These are phyloP conservation scores for Dasysyrphus albostriatus DNA, from an alignment of 2,888 invertebrate genomes.

Conservation along the genomic window DNA sequence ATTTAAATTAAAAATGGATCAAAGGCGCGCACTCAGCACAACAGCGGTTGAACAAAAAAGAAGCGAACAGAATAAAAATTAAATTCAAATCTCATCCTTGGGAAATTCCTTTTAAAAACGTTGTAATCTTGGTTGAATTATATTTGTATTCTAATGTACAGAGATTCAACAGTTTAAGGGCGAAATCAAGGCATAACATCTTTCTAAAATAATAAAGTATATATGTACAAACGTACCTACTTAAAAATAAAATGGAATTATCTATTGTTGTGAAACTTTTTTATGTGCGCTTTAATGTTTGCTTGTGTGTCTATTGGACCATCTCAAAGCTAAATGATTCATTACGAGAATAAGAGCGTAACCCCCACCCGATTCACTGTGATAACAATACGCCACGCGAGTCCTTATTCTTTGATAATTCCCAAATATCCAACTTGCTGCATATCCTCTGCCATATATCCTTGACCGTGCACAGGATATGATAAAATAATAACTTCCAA, in stretches of 20 bases:
- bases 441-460: conserved; percentile 33
- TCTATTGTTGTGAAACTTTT: conserved; percentile 48
- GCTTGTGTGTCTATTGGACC: conserved; percentile 46
- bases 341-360: conserved; percentile 71
- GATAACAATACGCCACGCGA: conserved; percentile 70
- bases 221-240: background rate
- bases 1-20: conserved; percentile 76
- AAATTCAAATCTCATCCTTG: conserved; percentile 56
- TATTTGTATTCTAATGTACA: conserved; percentile 18
- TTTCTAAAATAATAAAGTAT: conserved; percentile 1
- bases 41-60: conserved; percentile 22
- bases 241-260: conserved; percentile 12
- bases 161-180: conserved; percentile 69
- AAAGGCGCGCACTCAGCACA: conserved; percentile 51
- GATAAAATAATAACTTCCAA: conserved; percentile 74
- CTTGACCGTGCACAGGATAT: conserved; percentile 75
- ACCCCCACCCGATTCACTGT: conserved; percentile 46
- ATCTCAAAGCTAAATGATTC: conserved; percentile 68
- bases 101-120: conserved; percentile 58
- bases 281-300: conserved; percentile 55
- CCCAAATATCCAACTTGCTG: conserved; percentile 29
- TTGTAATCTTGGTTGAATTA: conserved; percentile 59
- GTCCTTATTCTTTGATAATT: conserved; percentile 47
- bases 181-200: background rate
- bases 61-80: conserved; percentile 62